Percentiles rank a stretch among this genome's conserved stretches.
Evolutionary conservation across 2,888 invertebrate species (phyloP).

Genomic region (Itoplectis maculator): DNA sequence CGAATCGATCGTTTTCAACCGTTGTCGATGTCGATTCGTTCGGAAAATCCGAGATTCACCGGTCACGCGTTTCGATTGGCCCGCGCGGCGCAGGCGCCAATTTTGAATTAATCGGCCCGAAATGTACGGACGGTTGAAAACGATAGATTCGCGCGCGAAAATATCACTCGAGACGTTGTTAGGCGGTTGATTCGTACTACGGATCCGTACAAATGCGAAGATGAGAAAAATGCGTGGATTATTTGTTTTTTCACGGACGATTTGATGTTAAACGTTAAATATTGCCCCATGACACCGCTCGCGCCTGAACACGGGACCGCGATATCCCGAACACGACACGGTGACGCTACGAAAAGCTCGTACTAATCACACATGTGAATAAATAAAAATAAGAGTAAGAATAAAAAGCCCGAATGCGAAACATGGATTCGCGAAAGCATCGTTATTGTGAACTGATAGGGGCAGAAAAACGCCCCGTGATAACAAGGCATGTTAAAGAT

Average conservation of each 20-base stretch:
- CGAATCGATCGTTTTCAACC: no score
- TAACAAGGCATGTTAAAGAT: slow-evolving; percentile 69
- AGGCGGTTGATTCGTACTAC: no score
- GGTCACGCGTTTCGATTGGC: slow-evolving; percentile 10
- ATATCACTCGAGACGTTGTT: no score
- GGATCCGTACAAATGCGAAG: background rate
- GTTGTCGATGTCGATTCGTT: background rate
- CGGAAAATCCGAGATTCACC: background rate
- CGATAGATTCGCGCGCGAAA: no score
- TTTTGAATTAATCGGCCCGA: no score
- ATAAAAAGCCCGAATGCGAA: slow-evolving; percentile 31
- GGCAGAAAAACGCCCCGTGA: slow-evolving; percentile 57
- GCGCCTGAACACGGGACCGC: background rate
- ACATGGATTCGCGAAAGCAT: slow-evolving; percentile 46
- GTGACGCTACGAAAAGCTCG: slow-evolving; percentile 6
- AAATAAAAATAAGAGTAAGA: slow-evolving; percentile 9
- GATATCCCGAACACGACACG: slow-evolving; percentile 6
- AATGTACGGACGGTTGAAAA: no score
- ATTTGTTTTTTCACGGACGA: background rate
- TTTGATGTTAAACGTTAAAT: background rate
- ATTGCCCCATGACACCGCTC: background rate
- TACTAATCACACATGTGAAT: slow-evolving; percentile 5
- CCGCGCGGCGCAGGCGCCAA: no score
- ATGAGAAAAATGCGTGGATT: background rate
- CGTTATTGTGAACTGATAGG: slow-evolving; percentile 59